Conservation (phyloP, 2,797 vertebrate species). For the Sebastes hubbsi region DNA sequence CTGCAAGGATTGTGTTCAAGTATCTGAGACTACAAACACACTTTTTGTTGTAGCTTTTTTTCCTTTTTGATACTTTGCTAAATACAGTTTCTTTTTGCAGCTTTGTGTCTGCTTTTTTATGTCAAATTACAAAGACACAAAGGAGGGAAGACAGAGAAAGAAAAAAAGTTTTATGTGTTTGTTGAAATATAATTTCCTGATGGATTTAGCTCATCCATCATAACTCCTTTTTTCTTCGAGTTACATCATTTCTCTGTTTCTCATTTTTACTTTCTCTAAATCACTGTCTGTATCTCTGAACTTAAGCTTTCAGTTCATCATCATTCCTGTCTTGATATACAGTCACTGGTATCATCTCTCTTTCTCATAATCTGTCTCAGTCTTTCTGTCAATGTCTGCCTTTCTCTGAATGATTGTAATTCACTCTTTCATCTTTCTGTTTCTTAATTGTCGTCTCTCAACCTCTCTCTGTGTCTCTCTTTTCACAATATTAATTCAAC, state of each 20-base stretch:
- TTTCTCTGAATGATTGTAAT: slow-evolving; percentile 39
- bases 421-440: slow-evolving; percentile 52
- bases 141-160: background rate
- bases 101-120: background rate
- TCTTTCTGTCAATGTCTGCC: slow-evolving; percentile 14
- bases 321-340: slow-evolving; percentile 10
- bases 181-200: slow-evolving; percentile 11
- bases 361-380: slow-evolving; percentile 28
- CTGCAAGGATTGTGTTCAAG: background rate
- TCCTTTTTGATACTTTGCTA: background rate
- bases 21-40: background rate
- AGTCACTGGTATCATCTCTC: slow-evolving; percentile 24
- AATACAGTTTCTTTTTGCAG: background rate
- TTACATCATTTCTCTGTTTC: slow-evolving; percentile 1
- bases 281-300: background rate
- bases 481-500: slow-evolving; percentile 63
- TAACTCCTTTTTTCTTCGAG: background rate
- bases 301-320: slow-evolving; percentile 30
- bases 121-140: background rate
- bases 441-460: slow-evolving; percentile 46
- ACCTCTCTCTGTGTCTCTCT: slow-evolving; percentile 29
- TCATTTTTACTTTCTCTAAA: slow-evolving; percentile 4
- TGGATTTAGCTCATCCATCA: slow-evolving; percentile 31
- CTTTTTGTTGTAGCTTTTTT: background rate
- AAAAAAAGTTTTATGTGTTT: background rate